Conservation (phyloP, 1,140 invertebrate species). For the Drosophila quadrilineata region DNA sequence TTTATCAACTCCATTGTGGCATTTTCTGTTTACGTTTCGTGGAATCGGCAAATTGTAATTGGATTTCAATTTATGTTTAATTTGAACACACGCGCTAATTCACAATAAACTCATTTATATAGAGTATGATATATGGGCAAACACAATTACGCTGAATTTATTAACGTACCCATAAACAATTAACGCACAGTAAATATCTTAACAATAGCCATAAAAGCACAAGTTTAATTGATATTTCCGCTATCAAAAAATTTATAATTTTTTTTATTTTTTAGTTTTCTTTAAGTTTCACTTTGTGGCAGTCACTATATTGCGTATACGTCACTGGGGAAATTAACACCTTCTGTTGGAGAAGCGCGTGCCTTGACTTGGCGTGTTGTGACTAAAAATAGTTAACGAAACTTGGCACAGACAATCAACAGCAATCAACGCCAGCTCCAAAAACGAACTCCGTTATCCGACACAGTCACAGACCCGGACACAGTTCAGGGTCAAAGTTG, state of each 20-base stretch:
- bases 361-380: constrained; percentile 27
- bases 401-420: constrained; percentile 11
- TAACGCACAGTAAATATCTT: too few relatives aligned
- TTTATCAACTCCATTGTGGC: constrained; percentile 73
- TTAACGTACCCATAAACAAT: too few relatives aligned
- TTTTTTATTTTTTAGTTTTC: constrained; percentile 37
- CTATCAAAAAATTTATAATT: not conserved
- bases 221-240: not conserved
- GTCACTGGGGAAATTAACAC: constrained; percentile 49
- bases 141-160: too few relatives aligned
- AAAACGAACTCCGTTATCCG: constrained; percentile 6
- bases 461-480: not conserved
- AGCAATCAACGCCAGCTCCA: not conserved
- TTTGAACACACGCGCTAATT: too few relatives aligned
- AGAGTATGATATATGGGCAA: too few relatives aligned
- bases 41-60: not conserved
- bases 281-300: too few relatives aligned
- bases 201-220: too few relatives aligned
- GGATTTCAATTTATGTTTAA: constrained; percentile 1
- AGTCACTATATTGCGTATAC: constrained; percentile 62
- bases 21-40: constrained; percentile 16
- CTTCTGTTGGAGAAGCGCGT: constrained; percentile 16
- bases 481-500: constrained; percentile 42
- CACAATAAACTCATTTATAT: too few relatives aligned
- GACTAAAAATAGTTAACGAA: constrained; percentile 42